Conservation (phyloP, 1,140 invertebrate genomes). For the Phocides pigmalion region DNA sequence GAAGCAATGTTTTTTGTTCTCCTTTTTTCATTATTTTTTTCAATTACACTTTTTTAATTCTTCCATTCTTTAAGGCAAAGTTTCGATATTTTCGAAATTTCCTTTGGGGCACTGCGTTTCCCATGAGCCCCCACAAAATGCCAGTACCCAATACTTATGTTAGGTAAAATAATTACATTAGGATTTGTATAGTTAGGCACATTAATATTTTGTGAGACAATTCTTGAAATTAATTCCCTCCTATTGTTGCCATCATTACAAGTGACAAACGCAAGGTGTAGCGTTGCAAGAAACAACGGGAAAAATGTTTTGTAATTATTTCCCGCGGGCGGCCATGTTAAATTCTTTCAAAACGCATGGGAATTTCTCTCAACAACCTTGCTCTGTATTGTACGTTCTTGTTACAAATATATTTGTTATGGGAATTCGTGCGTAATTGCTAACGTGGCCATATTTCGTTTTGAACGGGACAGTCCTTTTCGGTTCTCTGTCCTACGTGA, state of each 20-base stretch:
- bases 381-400: conserved; percentile 31
- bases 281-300: conserved; percentile 25
- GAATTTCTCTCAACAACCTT: conserved; percentile 32
- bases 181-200: neutral
- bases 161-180: neutral
- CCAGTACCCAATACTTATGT: no score
- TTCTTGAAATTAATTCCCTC: neutral
- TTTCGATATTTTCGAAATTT: no score
- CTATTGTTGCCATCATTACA: conserved; percentile 5
- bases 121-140: no score
- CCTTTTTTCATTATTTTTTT: no score
- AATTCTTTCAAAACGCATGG: conserved; percentile 35
- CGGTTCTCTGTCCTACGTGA: no score
- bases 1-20: no score
- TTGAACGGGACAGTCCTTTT: no score
- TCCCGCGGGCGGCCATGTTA: conserved; percentile 36
- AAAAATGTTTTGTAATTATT: conserved; percentile 37
- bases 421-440: no score
- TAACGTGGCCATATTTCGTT: no score
- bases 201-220: neutral
- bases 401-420: neutral
- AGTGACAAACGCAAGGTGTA: conserved; percentile 20
- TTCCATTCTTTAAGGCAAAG: no score
- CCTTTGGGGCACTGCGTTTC: no score
- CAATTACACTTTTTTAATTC: no score